Evolutionary conservation across 2,888 invertebrate genomes (phyloP).

Genomic region (Rapana venosa): DNA sequence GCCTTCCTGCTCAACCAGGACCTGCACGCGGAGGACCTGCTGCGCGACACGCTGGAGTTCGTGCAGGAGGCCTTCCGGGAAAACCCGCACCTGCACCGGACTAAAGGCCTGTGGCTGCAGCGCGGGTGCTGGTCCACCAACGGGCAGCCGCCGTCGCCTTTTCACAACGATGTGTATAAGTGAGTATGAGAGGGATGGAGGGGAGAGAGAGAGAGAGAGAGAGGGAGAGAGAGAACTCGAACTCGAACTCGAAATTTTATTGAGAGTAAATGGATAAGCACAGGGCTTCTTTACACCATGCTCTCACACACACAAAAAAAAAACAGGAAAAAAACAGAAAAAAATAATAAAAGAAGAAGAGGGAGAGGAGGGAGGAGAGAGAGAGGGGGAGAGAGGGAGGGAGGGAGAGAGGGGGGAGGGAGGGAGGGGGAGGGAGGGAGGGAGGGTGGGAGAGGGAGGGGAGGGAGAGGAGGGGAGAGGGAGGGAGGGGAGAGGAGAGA

Average conservation of each 20-base stretch:
- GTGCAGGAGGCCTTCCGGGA: constrained; percentile 51
- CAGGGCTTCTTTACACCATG: background rate
- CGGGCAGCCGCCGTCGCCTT: constrained; percentile 34
- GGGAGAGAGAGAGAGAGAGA: no score
- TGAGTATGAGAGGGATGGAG: constrained; percentile 37
- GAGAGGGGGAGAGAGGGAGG: no score
- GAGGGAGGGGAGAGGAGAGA: background rate
- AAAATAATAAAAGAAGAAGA: no score
- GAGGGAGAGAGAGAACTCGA: no score
- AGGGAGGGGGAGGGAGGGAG: background rate
- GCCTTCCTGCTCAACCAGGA: constrained; percentile 64
- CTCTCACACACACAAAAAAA: background rate
- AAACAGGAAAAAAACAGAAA: background rate
- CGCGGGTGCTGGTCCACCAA: constrained; percentile 50
- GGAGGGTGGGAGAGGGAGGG: background rate
- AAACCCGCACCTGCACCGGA: constrained; percentile 39
- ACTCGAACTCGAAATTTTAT: background rate
- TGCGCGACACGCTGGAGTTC: constrained; percentile 65
- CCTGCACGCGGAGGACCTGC: constrained; percentile 61
- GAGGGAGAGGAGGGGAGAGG: background rate
- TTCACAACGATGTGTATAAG: constrained; percentile 53
- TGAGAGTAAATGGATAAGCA: background rate
- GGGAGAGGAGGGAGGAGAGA: no score
- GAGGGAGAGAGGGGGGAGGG: no score
- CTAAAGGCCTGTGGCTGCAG: constrained; percentile 38